These are phyloP conservation scores for Scaptomyza caliginosa DNA, from an alignment of 2,888 invertebrate genomes.

Conservation along the genomic window DNA sequence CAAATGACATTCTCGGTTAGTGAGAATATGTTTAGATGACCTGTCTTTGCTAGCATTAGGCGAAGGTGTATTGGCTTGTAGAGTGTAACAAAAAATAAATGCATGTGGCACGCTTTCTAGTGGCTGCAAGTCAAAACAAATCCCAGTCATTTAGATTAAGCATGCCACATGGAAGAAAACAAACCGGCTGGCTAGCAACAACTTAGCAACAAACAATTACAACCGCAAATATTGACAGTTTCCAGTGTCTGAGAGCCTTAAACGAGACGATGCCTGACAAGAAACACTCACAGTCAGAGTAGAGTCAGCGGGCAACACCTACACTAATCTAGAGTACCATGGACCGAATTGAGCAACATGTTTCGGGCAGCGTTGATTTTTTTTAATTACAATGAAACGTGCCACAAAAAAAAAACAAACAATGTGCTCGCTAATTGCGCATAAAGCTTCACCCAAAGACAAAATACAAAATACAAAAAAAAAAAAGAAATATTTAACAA, in stretches of 20 bases:
- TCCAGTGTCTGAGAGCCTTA: constrained; percentile 22
- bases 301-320: constrained; percentile 30
- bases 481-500: constrained; percentile 14
- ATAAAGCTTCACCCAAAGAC: constrained; percentile 52
- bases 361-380: constrained; percentile 46
- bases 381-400: constrained; percentile 76
- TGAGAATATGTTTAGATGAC: constrained; percentile 19
- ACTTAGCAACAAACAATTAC: background rate
- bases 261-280: constrained; percentile 13
- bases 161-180: constrained; percentile 25
- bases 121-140: constrained; percentile 11
- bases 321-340: constrained; percentile 34
- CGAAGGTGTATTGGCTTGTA: constrained; percentile 3
- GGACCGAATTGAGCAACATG: constrained; percentile 34
- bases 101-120: constrained; percentile 16
- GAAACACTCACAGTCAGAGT: constrained; percentile 9
- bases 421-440: constrained; percentile 74
- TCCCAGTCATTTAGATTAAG: constrained; percentile 27
- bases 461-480: constrained; percentile 14
- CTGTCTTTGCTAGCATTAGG: constrained; percentile 9
- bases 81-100: background rate
- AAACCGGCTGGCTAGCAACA: constrained; percentile 17
- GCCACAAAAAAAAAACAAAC: constrained; percentile 71
- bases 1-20: constrained; percentile 39
- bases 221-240: constrained; percentile 55